Evolutionary conservation across 2,113 vertebrate genomes (phyloP), one percentile per base, ranked within the genome.

Genomic region (Grus americana): DNA sequence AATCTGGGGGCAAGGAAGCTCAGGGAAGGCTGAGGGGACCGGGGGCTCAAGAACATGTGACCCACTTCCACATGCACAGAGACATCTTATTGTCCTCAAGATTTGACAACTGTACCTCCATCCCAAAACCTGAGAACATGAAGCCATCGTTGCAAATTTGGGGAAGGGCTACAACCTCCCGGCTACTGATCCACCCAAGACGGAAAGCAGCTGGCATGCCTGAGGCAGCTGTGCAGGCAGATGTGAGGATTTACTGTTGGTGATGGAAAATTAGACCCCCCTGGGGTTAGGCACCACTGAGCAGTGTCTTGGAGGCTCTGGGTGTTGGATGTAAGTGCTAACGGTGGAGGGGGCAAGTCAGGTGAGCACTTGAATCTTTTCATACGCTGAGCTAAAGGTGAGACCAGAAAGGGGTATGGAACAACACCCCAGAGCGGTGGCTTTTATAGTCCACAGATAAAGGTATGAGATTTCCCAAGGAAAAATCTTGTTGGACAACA

Each of bases 401-500:
- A 79, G 49, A 79, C 20, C 34, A 54, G 32, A 75, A 75, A 24
- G 19, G 3, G 4, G 2, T 29, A n/a, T 7, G n/a, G 44, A 58
- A 38, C 40, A 67, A 14, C 57, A 62, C 4, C 6, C 29, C 19
- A 21, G 57, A 46, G 38, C 0, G 0, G 27, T 32, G 27, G 14
- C 11, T 5, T 79, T 85, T 54, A 55, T 52, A 57, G 62, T n/a
- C 7, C 42, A 40, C 5, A 15, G 29, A 22, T 52, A 86, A 84
- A 93, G n/a, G 57, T 72, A 63, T n/a, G 79, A 78, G 59, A 89
- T 81, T 79, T 86, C n/a, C 19, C 34, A 65, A 78, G 18, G 57
- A 79, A 95, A 90, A 90, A 68, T 22, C 34, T 74, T 88, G 34
- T 93, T 93, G 89, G 74, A 92, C 49, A 95, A 81, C 54, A 59